A percentile compares a stretch with the other conserved stretches of the same genome.
These are phyloP conservation scores for Silvanus unidentatus DNA, from an alignment of 2,888 invertebrate genomes.

Conservation along the genomic window DNA sequence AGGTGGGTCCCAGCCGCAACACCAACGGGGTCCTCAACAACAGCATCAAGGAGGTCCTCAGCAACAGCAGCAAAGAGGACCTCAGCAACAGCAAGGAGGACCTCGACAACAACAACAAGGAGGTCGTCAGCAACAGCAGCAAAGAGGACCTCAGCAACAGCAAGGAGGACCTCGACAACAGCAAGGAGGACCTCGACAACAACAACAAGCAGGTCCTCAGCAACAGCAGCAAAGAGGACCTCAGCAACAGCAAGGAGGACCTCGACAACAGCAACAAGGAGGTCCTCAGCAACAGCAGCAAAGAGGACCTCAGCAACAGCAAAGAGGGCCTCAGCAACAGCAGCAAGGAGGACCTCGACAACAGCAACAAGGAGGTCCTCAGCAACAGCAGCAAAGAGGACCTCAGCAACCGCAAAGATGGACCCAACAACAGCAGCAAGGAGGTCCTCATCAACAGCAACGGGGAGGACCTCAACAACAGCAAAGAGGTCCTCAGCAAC, in stretches of 20 bases:
- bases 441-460: constrained; percentile 12
- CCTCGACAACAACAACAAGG: constrained; percentile 10
- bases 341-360: constrained; percentile 1
- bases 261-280: constrained; percentile 16
- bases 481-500: constrained; percentile 6
- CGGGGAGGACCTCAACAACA: constrained; percentile 11
- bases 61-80: constrained; percentile 12
- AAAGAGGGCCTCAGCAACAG: background rate
- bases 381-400: constrained; percentile 9
- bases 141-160: constrained; percentile 8
- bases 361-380: constrained; percentile 3
- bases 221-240: constrained; percentile 16
- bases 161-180: constrained; percentile 10
- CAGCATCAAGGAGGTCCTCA: constrained; percentile 11
- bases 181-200: constrained; percentile 1
- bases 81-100: constrained; percentile 7
- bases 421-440: constrained; percentile 8
- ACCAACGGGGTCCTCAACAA: constrained; percentile 7
- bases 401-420: constrained; percentile 7
- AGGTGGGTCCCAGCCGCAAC: constrained; percentile 7
- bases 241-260: constrained; percentile 11
- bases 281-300: constrained; percentile 8
- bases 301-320: background rate
- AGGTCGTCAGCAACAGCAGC: constrained; percentile 6
- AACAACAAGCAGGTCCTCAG: constrained; percentile 6